Conservation (phyloP, 2,888 invertebrate species). For the Lycocerus yunnanus region DNA sequence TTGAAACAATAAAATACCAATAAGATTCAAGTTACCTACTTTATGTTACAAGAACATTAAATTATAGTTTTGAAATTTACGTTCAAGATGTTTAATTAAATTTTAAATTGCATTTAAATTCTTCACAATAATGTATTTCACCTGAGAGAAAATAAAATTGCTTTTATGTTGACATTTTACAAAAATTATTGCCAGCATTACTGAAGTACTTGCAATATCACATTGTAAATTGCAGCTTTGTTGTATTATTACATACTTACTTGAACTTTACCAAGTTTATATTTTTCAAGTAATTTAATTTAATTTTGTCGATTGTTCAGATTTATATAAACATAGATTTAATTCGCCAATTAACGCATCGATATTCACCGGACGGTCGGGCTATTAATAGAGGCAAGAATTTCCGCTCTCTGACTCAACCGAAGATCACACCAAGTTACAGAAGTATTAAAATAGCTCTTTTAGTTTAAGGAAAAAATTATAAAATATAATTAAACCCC, state of each 20-base stretch:
- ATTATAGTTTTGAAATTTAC: not conserved
- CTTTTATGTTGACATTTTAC: constrained; percentile 6
- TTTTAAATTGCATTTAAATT: constrained; percentile 11
- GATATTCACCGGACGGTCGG: no score
- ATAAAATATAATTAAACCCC: no score
- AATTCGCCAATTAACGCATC: no score
- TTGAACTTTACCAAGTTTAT: not conserved
- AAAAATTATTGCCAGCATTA: constrained; percentile 16
- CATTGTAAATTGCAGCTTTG: not conserved
- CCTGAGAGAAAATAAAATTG: constrained; percentile 15
- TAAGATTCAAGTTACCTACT: not conserved
- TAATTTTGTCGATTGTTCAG: no score
- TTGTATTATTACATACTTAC: not conserved
- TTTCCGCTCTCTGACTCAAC: no score
- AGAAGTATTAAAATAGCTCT: no score
- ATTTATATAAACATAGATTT: no score
- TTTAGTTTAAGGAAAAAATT: no score
- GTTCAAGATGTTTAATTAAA: constrained; percentile 19
- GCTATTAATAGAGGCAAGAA: no score
- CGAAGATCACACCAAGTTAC: no score
- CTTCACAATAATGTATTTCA: constrained; percentile 14
- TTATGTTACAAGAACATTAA: not conserved
- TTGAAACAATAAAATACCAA: not conserved
- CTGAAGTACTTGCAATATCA: not conserved
- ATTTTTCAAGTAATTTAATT: no score